A percentile compares a stretch with the other conserved stretches of the same genome.
Evolutionary conservation across 1,140 invertebrate genomes (phyloP).

Genomic region (Orius laevigatus): DNA sequence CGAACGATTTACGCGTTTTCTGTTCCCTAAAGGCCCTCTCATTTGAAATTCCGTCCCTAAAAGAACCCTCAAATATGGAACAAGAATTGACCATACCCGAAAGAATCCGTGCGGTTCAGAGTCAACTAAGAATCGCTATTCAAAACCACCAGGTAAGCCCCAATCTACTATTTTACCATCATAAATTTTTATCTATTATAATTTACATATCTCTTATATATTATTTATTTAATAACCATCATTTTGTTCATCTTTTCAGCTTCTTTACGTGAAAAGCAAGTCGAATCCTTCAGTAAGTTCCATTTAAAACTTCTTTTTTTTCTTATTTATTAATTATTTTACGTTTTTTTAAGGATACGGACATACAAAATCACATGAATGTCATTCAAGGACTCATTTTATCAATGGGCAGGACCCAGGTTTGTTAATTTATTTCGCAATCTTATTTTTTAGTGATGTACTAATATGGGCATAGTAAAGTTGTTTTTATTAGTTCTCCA

Average conservation of each 20-base stretch:
- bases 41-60: neutral
- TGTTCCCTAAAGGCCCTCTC: neutral
- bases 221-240: neutral
- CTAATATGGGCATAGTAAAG: too few relatives aligned
- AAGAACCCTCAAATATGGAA: neutral
- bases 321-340: neutral
- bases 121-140: constrained; percentile 10
- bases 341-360: constrained; percentile 6
- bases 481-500: too few relatives aligned
- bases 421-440: constrained; percentile 1
- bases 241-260: too few relatives aligned
- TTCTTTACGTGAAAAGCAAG: too few relatives aligned
- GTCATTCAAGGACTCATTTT: constrained; percentile 1
- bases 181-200: neutral
- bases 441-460: neutral
- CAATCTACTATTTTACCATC: neutral
- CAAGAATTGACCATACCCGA: neutral
- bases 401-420: constrained; percentile 4
- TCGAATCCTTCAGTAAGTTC: too few relatives aligned
- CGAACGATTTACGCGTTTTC: neutral
- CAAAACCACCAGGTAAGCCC: constrained; percentile 11
- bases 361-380: constrained; percentile 1
- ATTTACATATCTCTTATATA: neutral
- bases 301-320: neutral
- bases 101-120: constrained; percentile 9